Base-by-base conservation (phyloP, 1,140 invertebrate species). In the Chironomus tepperi region DNA sequence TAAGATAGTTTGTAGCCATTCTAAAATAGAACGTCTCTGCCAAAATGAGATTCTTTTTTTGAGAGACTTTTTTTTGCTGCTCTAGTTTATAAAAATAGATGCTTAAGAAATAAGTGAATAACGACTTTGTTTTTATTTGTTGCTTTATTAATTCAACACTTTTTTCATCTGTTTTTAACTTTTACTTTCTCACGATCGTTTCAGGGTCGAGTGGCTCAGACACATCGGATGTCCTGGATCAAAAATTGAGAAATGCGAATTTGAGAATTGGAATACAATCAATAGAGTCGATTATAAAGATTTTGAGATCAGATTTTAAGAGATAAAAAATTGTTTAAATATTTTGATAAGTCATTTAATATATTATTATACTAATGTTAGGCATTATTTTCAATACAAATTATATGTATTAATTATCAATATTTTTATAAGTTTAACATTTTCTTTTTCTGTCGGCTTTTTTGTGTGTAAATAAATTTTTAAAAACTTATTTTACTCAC, bases 221-320 rank as follows among this genome's bases (percentile, higher is more conserved):
- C 90, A 88, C 42, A 91, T 90, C 9, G 94, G 94, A 19, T 93
- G 92, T 76, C 93, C 94, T 0, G 92, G 92, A 73, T 90, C 90
- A 79, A 86, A 92, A 83, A 94, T 96, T 75, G 89, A 95, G 76
- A 88, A 87, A 70, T 92, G 92, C 78, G 91, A 94, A 76, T 85
- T 95, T 24, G 87, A 86, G 70, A 94, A 95, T 81, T 91, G 90
- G 87, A 89, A 92, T 79, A 91, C 89, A 78, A 84, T 94, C 19
- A 86, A 88, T n/a, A 87, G 88, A 78, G 87, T 88, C 76, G 91
- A 93, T 75, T 94, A 93, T 81, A 87, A 88, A 79, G 89, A 89
- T 76, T 96, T 94, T 80, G 89, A 87, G 73, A 91, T 95, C 84
- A 86, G 93, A 78, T 95, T 95, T 84, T 95, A 85, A 88, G 73